Conservation (phyloP, 1,140 invertebrate species). For the Paracyclopina nana region DNA sequence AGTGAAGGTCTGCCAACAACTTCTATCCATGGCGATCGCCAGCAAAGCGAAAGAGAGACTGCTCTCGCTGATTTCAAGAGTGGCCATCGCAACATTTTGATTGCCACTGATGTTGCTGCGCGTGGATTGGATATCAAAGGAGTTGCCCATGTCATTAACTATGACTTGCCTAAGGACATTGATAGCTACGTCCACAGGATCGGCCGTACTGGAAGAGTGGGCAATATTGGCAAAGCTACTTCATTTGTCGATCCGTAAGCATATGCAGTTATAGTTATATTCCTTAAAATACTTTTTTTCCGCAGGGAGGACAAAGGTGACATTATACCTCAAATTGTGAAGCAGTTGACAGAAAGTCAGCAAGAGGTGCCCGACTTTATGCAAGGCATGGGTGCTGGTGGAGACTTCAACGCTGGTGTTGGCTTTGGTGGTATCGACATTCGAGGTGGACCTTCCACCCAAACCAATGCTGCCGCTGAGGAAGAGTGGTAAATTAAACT, state of each 20-base stretch:
- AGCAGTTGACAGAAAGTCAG: constrained; percentile 38
- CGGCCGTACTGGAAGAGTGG: constrained; percentile 77
- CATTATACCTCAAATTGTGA: constrained; percentile 42
- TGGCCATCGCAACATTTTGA: constrained; percentile 50
- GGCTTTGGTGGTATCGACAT: not conserved
- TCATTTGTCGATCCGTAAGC: constrained; percentile 49
- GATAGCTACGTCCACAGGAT: constrained; percentile 91
- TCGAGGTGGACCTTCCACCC: too few species aligned
- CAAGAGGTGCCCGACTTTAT: constrained; percentile 30
- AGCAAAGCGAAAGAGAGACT: constrained; percentile 68
- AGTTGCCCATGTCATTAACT: constrained; percentile 74
- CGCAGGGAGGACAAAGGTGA: constrained; percentile 33
- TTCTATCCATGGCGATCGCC: constrained; percentile 77
- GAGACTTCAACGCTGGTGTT: constrained; percentile 6
- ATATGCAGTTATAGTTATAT: not conserved
- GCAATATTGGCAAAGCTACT: constrained; percentile 67
- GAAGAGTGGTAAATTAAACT: constrained; percentile 10
- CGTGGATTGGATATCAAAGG: constrained; percentile 65
- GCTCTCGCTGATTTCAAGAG: constrained; percentile 60
- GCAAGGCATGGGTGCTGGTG: constrained; percentile 20
- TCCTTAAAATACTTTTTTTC: not conserved
- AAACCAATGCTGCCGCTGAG: not conserved
- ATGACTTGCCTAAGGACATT: constrained; percentile 62
- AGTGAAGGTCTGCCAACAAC: constrained; percentile 49
- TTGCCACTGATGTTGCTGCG: constrained; percentile 82